Conservation (phyloP, 2,797 vertebrate genomes). For the Neomorphus geoffroyi region DNA sequence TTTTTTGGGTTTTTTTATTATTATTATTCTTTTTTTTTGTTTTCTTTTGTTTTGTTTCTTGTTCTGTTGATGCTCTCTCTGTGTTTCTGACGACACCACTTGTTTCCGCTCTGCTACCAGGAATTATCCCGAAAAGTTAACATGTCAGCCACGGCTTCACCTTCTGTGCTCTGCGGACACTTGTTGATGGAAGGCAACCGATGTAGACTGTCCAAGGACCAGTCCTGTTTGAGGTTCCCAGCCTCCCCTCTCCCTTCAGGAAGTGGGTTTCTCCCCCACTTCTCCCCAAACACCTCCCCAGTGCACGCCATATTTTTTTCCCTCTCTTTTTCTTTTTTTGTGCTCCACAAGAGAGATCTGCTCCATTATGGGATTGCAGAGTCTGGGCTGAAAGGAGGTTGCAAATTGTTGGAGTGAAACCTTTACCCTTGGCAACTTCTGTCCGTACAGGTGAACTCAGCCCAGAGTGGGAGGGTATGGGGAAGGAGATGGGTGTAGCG, state of each 20-base stretch:
- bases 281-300: slow-evolving; percentile 54
- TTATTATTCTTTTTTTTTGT: slow-evolving; percentile 58
- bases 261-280: slow-evolving; percentile 70
- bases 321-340: slow-evolving; percentile 27
- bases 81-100: slow-evolving; percentile 80
- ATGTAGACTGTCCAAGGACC: slow-evolving; percentile 76
- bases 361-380: slow-evolving; percentile 61
- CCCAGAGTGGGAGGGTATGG: slow-evolving; percentile 14
- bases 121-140: slow-evolving; percentile 98
- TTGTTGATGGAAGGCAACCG: slow-evolving; percentile 83
- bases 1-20: slow-evolving; percentile 55
- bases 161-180: slow-evolving; percentile 77
- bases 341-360: slow-evolving; percentile 65
- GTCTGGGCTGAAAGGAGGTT: slow-evolving; percentile 56
- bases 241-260: slow-evolving; percentile 68
- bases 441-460: slow-evolving; percentile 50
- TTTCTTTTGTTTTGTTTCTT: slow-evolving; percentile 75
- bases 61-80: slow-evolving; percentile 75
- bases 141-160: slow-evolving; percentile 79
- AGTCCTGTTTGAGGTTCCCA: slow-evolving; percentile 74
- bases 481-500: slow-evolving; percentile 19
- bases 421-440: slow-evolving; percentile 42
- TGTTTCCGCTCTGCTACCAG: slow-evolving; percentile 94
- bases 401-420: slow-evolving; percentile 53
- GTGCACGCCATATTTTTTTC: background rate